phyloP scores from a whole-genome alignment of 2,797 vertebrate genomes.

The Hyperoplus immaculatus region DNA sequence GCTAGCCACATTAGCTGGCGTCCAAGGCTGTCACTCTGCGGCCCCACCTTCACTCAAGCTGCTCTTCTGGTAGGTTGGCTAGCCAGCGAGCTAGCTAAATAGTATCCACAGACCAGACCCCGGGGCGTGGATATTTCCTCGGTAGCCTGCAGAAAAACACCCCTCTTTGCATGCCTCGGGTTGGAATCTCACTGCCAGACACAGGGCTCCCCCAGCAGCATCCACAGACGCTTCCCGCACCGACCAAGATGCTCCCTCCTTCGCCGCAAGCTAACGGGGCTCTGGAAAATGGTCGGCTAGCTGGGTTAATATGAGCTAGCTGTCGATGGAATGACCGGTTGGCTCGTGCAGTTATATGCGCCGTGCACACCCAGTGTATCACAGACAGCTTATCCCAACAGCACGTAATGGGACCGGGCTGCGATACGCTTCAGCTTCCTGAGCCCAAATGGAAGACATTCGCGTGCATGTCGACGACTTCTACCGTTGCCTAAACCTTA shows the following conservation, averaged over 20 bases:
- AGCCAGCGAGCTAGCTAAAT: constrained; percentile 73
- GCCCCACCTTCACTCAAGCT: constrained; percentile 85
- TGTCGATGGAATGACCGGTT: constrained; percentile 68
- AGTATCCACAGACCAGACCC: constrained; percentile 62
- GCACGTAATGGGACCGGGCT: constrained; percentile 51
- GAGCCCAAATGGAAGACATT: constrained; percentile 53
- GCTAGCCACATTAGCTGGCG: constrained; percentile 77
- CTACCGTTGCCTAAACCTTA: constrained; percentile 25
- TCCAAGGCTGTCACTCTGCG: constrained; percentile 72
- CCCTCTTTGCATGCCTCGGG: constrained; percentile 64
- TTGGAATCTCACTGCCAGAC: constrained; percentile 31
- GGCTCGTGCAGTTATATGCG: constrained; percentile 67
- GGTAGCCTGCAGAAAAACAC: constrained; percentile 64
- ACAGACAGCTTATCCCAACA: constrained; percentile 70
- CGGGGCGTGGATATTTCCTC: constrained; percentile 76
- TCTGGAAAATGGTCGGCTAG: constrained; percentile 64
- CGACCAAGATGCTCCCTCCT: constrained; percentile 51
- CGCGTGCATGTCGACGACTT: constrained; percentile 57
- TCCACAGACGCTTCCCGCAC: constrained; percentile 37
- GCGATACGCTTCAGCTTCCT: constrained; percentile 71
- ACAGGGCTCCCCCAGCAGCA: constrained; percentile 44
- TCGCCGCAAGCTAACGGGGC: constrained; percentile 66
- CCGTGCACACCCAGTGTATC: constrained; percentile 69
- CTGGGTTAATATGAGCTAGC: constrained; percentile 51
- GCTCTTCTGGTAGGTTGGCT: constrained; percentile 52